Conservation (phyloP, 1,140 invertebrate genomes). For the Pseudomyrmex flavicornis region DNA sequence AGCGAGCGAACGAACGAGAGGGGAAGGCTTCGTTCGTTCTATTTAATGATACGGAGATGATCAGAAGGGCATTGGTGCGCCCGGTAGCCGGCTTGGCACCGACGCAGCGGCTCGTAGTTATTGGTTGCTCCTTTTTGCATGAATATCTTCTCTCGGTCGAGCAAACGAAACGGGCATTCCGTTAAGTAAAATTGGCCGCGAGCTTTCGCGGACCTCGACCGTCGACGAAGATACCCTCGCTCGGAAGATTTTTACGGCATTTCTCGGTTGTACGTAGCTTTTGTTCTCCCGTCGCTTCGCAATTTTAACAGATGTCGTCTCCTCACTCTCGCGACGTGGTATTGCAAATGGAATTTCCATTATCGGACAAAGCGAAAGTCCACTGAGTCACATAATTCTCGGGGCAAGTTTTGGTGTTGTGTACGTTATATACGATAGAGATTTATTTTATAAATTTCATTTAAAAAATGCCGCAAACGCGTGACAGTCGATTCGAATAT, state of each 20-base stretch:
- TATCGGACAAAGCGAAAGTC: too few relatives aligned
- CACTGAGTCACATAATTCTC: not conserved
- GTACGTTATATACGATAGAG: too few relatives aligned
- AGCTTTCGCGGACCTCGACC: slow-evolving; percentile 8
- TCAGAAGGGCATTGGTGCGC: not conserved
- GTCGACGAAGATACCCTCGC: not conserved
- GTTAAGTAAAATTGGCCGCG: slow-evolving; percentile 29
- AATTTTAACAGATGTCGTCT: not conserved
- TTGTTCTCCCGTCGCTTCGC: slow-evolving; percentile 14
- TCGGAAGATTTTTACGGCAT: not conserved
- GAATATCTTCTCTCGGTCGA: slow-evolving; percentile 21
- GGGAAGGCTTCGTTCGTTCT: not conserved
- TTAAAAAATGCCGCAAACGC: too few relatives aligned
- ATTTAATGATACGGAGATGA: slow-evolving; percentile 45
- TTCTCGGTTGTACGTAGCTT: not conserved
- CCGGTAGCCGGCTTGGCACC: slow-evolving; percentile 11
- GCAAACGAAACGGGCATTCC: not conserved
- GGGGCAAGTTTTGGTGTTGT: too few relatives aligned
- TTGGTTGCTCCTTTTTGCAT: slow-evolving; percentile 25
- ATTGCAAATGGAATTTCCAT: not conserved
- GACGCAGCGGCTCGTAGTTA: not conserved
- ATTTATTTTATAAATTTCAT: too few relatives aligned
- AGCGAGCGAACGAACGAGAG: not conserved
- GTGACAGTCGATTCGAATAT: too few relatives aligned
- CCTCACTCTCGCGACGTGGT: not conserved